Evolutionary conservation across 2,888 invertebrate species (phyloP).

Genomic region (Thera obeliscata): DNA sequence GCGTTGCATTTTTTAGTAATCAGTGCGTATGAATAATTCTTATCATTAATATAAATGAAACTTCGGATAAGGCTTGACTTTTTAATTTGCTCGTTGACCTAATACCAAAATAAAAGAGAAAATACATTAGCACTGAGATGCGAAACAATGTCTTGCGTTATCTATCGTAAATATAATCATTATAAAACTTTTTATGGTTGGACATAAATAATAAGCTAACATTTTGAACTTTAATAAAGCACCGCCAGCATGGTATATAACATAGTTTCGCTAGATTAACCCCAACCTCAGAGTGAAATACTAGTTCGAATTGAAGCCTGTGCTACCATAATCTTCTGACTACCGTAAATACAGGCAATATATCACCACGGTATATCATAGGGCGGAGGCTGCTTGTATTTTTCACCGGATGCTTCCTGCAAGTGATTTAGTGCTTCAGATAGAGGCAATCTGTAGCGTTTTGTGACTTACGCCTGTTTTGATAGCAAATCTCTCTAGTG

Average conservation of each 20-base stretch:
- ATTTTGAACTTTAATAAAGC: too few relatives aligned
- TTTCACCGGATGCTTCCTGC: conserved; percentile 64
- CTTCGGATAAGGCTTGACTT: too few relatives aligned
- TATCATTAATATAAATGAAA: too few relatives aligned
- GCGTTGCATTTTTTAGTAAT: neutral
- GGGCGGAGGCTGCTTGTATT: conserved; percentile 53
- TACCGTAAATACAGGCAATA: conserved; percentile 43
- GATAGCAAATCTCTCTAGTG: conserved; percentile 9
- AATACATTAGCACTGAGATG: too few relatives aligned
- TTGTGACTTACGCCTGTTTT: conserved; percentile 29
- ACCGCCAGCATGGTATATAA: neutral
- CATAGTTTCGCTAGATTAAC: neutral
- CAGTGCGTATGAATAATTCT: too few relatives aligned
- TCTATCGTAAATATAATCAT: too few relatives aligned
- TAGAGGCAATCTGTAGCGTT: conserved; percentile 54
- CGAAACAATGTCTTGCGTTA: too few relatives aligned
- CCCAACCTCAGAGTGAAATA: conserved; percentile 4
- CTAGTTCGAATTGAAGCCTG: conserved; percentile 7
- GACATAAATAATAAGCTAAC: too few relatives aligned
- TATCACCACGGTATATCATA: conserved; percentile 56
- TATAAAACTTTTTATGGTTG: too few relatives aligned
- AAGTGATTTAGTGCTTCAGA: conserved; percentile 60
- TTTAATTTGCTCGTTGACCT: too few relatives aligned
- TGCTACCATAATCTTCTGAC: conserved; percentile 31
- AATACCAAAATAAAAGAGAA: too few relatives aligned